A percentile compares a stretch with the other conserved stretches of the same genome.
These are phyloP conservation scores for Ashinkailepas kermadecensis DNA, from an alignment of 2,888 invertebrate genomes.

Conservation along the genomic window DNA sequence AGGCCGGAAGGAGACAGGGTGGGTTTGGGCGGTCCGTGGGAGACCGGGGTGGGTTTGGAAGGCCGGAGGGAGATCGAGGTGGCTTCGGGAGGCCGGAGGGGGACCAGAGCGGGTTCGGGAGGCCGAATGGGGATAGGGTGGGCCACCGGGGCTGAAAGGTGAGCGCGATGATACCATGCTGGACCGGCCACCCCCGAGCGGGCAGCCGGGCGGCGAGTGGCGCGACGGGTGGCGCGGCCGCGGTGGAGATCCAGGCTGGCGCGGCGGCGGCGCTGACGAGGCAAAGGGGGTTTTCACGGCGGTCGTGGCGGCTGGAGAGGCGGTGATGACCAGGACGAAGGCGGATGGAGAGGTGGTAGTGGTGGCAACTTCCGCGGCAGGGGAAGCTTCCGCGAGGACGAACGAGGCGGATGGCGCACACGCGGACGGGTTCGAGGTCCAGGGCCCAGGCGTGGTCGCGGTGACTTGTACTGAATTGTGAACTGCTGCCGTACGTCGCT, in stretches of 20 bases:
- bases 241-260: neutral
- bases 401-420: neutral
- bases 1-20: too few relatives aligned
- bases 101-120: constrained; percentile 23
- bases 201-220: constrained; percentile 26
- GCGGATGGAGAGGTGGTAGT: neutral
- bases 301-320: neutral
- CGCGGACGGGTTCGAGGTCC: neutral
- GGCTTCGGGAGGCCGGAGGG: too few relatives aligned
- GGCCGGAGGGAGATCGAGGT: neutral
- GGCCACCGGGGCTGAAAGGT: too few relatives aligned
- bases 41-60: neutral
- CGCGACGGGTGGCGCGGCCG: constrained; percentile 26
- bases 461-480: neutral
- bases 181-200: constrained; percentile 5
- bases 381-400: neutral
- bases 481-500: neutral
- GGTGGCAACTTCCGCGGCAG: neutral
- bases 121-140: neutral
- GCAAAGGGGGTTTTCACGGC: neutral
- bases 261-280: neutral
- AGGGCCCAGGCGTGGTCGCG: neutral
- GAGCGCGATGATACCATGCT: neutral
- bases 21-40: too few relatives aligned
- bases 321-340: neutral